Evolutionary conservation across 2,888 invertebrate genomes (phyloP).

Genomic region (Adelphocoris suturalis): DNA sequence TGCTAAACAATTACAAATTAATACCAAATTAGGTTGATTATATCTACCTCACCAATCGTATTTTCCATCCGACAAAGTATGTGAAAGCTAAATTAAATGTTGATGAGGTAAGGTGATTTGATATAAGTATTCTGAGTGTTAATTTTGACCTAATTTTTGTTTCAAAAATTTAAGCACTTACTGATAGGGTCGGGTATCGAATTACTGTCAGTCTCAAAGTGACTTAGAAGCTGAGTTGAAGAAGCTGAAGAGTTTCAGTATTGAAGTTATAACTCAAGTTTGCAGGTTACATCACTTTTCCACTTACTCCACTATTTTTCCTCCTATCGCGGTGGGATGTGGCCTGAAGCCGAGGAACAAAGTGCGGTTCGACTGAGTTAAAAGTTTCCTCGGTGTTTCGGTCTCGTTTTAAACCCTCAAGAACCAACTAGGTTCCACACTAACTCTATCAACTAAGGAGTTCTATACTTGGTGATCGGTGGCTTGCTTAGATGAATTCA

Average conservation of each 20-base stretch:
- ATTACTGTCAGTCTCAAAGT: neutral
- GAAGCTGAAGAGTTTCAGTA: neutral
- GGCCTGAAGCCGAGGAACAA: neutral
- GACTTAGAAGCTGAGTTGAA: conserved; percentile 6
- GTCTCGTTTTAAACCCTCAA: neutral
- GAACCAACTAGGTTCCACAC: neutral
- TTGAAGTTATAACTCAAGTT: neutral
- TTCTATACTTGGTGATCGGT: neutral
- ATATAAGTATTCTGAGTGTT: too few species aligned
- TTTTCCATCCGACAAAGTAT: too few species aligned
- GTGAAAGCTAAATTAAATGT: too few species aligned
- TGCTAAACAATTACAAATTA: too few species aligned
- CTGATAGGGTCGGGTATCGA: neutral
- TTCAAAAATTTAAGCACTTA: too few species aligned
- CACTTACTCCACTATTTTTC: neutral
- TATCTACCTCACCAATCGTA: too few species aligned
- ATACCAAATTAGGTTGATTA: too few species aligned
- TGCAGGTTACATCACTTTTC: conserved; percentile 6
- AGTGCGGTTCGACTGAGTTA: conserved; percentile 9
- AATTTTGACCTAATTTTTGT: too few species aligned
- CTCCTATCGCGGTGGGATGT: neutral
- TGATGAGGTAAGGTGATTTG: too few species aligned
- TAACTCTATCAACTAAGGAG: conserved; percentile 8
- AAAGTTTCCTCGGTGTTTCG: neutral
- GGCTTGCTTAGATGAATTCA: neutral